Conservation (phyloP, 2,797 vertebrate genomes). For the Lepidocolaptes lacrymiger region DNA sequence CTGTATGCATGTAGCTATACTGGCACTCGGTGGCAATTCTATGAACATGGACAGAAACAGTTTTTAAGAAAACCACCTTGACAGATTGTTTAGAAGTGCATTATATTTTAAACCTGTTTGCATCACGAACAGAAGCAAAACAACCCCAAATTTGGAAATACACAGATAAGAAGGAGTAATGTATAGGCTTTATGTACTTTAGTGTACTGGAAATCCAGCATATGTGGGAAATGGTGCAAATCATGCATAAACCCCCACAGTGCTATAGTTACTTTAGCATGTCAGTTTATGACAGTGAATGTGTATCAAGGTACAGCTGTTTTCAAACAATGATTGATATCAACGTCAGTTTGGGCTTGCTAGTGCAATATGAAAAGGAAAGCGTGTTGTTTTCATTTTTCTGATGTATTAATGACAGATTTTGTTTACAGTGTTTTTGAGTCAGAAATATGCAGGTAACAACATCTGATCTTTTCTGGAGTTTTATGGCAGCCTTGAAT, state of each 20-base stretch:
- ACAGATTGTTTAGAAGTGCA: neutral
- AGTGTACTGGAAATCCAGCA: neutral
- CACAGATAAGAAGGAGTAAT: neutral
- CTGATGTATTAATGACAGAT: neutral
- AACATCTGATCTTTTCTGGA: neutral
- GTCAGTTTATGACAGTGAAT: neutral
- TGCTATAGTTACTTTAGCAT: neutral
- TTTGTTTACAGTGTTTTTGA: neutral
- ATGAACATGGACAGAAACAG: neutral
- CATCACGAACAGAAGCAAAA: neutral
- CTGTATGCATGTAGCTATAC: accelerated
- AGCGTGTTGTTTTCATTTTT: neutral
- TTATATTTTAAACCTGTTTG: neutral
- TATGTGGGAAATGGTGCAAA: neutral
- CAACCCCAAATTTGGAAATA: neutral
- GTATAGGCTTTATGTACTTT: neutral
- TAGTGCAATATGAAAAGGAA: neutral
- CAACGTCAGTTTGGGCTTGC: neutral
- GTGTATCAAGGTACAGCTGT: neutral
- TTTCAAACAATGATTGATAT: neutral
- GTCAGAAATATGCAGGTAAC: neutral
- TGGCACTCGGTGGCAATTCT: neutral
- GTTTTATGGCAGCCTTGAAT: neutral
- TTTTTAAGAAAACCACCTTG: neutral
- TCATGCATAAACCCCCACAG: neutral